A percentile compares a stretch with the other conserved stretches of the same genome.
Conservation (phyloP, 2,888 invertebrate genomes). For the Eumerus sabulonum region DNA sequence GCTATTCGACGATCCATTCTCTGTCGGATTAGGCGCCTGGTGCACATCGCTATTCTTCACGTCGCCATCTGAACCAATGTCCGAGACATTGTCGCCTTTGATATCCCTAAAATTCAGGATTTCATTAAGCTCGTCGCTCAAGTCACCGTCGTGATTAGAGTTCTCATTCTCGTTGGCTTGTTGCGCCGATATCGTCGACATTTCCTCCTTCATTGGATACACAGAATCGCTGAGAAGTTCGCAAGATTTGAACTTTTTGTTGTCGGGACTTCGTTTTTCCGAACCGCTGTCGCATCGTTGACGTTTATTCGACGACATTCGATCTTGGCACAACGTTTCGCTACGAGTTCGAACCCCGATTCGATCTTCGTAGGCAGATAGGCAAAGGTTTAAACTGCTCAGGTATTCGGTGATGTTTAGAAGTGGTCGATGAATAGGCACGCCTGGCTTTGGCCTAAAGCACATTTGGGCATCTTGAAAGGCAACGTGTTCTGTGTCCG, state of each 20-base stretch:
- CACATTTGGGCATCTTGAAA: slow-evolving; percentile 74
- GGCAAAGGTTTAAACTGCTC: slow-evolving; percentile 88
- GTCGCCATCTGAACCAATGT: slow-evolving; percentile 35
- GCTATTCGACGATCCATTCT: too few species aligned
- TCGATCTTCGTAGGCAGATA: slow-evolving; percentile 87
- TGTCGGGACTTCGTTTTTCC: slow-evolving; percentile 80
- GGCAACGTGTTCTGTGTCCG: slow-evolving; percentile 42
- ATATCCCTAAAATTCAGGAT: slow-evolving; percentile 36
- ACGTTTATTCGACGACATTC: slow-evolving; percentile 75
- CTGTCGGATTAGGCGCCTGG: slow-evolving; percentile 11
- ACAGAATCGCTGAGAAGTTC: slow-evolving; percentile 41
- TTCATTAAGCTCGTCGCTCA: slow-evolving; percentile 52
- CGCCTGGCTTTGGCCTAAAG: slow-evolving; percentile 81
- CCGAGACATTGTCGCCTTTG: slow-evolving; percentile 37
- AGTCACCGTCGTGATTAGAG: slow-evolving; percentile 49
- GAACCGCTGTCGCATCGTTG: slow-evolving; percentile 83
- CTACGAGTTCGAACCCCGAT: slow-evolving; percentile 82
- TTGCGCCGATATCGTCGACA: slow-evolving; percentile 11
- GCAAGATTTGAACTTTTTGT: slow-evolving; percentile 78
- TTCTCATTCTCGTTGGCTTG: slow-evolving; percentile 47
- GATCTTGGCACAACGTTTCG: slow-evolving; percentile 77
- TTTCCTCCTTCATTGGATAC: slow-evolving; percentile 38
- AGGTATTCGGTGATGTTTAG: slow-evolving; percentile 88
- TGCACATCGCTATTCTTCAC: slow-evolving; percentile 34
- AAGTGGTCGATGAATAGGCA: slow-evolving; percentile 85